Conservation (phyloP, 1,140 invertebrate genomes). For the Drosophila albomicans region DNA sequence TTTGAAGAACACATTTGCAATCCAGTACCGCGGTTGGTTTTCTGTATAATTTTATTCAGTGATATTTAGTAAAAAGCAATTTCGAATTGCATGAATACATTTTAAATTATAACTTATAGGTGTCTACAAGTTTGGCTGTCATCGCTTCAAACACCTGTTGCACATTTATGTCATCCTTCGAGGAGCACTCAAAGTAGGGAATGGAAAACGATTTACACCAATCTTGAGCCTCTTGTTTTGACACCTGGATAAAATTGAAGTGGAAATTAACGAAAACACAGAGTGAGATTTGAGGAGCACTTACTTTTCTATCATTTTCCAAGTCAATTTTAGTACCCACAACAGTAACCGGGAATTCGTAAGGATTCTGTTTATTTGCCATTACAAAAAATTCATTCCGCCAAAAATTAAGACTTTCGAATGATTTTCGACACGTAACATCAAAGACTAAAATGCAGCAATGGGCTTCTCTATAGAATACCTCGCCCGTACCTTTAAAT, state of each 20-base stretch:
- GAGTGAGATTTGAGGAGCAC: background rate
- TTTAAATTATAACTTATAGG: no score
- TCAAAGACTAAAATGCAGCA: conserved; percentile 99
- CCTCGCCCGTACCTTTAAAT: conserved; percentile 94
- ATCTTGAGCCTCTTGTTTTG: background rate
- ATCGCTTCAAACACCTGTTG: no score
- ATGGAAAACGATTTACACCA: background rate
- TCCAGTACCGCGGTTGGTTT: no score
- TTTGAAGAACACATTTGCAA: no score
- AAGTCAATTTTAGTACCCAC: conserved; percentile 98
- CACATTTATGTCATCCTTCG: no score
- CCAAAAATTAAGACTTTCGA: conserved; percentile 99
- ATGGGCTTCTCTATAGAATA: conserved; percentile 99
- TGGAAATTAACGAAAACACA: no score
- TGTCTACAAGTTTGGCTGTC: no score
- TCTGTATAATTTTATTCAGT: no score
- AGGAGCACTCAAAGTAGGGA: no score
- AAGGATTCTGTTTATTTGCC: conserved; percentile 97
- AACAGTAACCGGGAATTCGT: conserved; percentile 99
- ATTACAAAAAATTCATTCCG: conserved; percentile 99
- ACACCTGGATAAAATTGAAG: no score
- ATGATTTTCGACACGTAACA: conserved; percentile 98
- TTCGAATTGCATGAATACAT: no score
- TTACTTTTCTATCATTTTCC: background rate
- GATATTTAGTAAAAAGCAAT: no score